Base-by-base conservation (phyloP, 2,888 invertebrate species). In the Chrysolina oricalcia region DNA sequence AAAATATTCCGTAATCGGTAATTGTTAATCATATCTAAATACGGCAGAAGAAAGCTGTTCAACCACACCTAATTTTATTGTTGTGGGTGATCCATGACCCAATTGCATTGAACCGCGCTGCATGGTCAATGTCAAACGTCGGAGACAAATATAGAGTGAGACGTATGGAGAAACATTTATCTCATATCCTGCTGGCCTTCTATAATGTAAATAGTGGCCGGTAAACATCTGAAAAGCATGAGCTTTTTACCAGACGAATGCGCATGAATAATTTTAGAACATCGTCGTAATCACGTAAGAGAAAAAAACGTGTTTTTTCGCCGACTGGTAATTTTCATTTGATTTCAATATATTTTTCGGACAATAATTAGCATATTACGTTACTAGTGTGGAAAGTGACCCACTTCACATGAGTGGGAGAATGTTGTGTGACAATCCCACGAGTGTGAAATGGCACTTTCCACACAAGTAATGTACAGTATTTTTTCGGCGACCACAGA, bases 31-130 rank as follows among this genome's bases (percentile, higher is more conserved):
- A 59, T 27, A 27, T 59, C 59, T 59, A n/a, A 59, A 27, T 11
- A 8, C n/a, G 59, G 27, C 27, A 59, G 59, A 35, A 35, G 59
- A 59, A 59, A 59, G 59, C n/a, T 59, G 35, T 59, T 59, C 27
- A 35, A 27, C 59, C 59, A 10, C 59, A 27, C 59, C 59, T 53
- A 9, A 27, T 59, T 59, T n/a, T 59, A 59, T 59, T 59, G 59
- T 59, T 27, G 59, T 59, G 27, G 27, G 74, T 70, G 74, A 70
- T 64, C 74, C 74, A 70, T 74, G 74, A 74, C 74, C 74, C 66
- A 74, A 70, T 74, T 74, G 66, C 56, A 27, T 63, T 70, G 70
- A 74, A 74, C 66, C 66, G 70, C 70, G 70, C 66, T 56, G 74
- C 68, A 68, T 56, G 68, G 68, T 53, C 68, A 68, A 68, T 68